phyloP scores from a whole-genome alignment of 2,888 invertebrate genomes.

The Callyntrura sp. region DNA sequence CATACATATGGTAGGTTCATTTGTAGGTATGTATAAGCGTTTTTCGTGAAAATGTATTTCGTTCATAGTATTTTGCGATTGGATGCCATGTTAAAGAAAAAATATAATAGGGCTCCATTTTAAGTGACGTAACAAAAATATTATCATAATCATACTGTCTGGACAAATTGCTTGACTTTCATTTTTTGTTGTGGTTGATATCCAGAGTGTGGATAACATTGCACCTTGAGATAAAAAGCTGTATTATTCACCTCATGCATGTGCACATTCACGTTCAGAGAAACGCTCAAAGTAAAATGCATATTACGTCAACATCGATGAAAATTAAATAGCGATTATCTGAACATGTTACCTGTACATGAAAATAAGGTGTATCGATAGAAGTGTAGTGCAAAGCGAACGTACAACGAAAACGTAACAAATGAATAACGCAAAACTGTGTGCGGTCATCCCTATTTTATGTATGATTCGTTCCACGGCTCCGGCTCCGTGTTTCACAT shows the following conservation, averaged over 20 bases:
- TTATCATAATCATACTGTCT: neutral
- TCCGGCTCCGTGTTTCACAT: no score
- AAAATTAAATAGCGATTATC: conserved; percentile 27
- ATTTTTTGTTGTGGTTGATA: conserved; percentile 13
- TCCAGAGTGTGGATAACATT: no score
- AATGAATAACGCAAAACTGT: no score
- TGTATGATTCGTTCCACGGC: no score
- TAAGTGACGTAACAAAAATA: neutral
- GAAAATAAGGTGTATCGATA: no score
- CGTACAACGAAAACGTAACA: no score
- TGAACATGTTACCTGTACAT: neutral
- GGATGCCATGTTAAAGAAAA: neutral
- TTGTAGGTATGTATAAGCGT: neutral
- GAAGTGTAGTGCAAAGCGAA: no score
- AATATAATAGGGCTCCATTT: neutral
- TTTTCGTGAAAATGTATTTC: neutral
- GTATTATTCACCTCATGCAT: no score
- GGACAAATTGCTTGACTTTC: neutral
- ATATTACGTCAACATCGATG: conserved; percentile 47
- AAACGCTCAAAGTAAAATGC: conserved; percentile 23
- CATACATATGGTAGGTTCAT: neutral
- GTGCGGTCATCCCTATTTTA: no score
- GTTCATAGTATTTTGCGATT: neutral
- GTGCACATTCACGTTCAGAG: no score
- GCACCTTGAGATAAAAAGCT: no score